Base-by-base conservation (phyloP, 2,888 invertebrate species). In the Carterocephalus palaemon region DNA sequence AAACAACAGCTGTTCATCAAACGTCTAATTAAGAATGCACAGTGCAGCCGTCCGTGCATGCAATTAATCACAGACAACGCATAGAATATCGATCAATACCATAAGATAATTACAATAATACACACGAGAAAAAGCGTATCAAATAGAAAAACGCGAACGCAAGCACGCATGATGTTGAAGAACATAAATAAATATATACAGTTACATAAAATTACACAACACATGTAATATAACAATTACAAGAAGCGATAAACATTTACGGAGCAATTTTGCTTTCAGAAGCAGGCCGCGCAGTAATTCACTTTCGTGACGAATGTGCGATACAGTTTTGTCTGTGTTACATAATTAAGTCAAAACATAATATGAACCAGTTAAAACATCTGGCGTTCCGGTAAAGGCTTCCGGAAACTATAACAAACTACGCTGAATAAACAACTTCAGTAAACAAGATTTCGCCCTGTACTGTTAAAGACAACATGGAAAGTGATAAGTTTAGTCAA, bases 231-330 rank as follows among this genome's bases (percentile, higher is more conserved):
- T 32, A 34, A 57, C 34, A 49, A 52, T 53, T 56, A 64, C 51
- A 53, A 32, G 13, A 33, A 33, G 51, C 37, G 47, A 50, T 45
- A 45, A 47, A 45, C 39, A 33, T 43, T 19, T 31, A 32, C 38
- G 34, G 42, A 48, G 45, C 26, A 19, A 47, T 45, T 37, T 20
- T 28, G 24, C 49, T 56, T 48, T 29, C 22, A 37, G 65, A 65
- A 70, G 69, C 58, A 53, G 62, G 78, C 75, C 28, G 28, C 62
- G 78, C 75, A 20, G 28, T 75, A 79, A 75, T 74, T 83, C 78
- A 70, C 82, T 84, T 79, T 84, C 83, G 68, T 67, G 67, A 59
- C 67, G 57, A 63, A 56, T 56, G 53, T 46, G 64, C 71, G 66
- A 68, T 67, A 72, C 76, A 75, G 73, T 76, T 77, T 77, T 73